A percentile compares a stretch with the other conserved stretches of the same genome.
Evolutionary conservation across 2,888 invertebrate genomes (phyloP).

Genomic region (Fragum sueziense): DNA sequence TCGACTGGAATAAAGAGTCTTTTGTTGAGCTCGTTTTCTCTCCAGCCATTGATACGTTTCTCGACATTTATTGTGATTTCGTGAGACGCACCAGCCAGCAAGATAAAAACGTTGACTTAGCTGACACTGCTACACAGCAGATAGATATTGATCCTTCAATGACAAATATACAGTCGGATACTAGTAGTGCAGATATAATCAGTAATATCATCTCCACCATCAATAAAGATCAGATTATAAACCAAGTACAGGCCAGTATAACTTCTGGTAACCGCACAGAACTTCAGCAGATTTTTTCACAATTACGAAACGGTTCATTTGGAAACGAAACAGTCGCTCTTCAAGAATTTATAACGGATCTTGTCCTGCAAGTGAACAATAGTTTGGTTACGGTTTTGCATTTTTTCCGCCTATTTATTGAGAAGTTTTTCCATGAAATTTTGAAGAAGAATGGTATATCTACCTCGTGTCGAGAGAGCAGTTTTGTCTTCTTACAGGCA

Average conservation of each 20-base stretch:
- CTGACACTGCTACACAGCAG: not conserved
- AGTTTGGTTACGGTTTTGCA: not conserved
- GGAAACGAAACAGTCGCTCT: conserved; percentile 3
- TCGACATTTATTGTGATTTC: conserved; percentile 9
- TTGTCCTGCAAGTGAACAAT: not conserved
- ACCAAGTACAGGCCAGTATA: not conserved
- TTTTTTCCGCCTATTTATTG: not conserved
- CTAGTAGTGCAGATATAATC: not conserved
- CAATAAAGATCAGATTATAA: not conserved
- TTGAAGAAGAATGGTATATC: conserved; percentile 8
- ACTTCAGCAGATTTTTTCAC: not conserved
- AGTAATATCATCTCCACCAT: not conserved
- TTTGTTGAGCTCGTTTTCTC: not conserved
- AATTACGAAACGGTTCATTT: not conserved
- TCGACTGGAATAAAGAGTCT: not conserved
- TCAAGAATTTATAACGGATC: not conserved
- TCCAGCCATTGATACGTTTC: not conserved
- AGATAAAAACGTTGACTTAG: not conserved
- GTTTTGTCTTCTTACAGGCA: conserved; percentile 1
- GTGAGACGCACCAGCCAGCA: not conserved
- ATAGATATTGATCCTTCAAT: not conserved
- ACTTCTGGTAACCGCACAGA: not conserved
- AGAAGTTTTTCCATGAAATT: not conserved
- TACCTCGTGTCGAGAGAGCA: not conserved
- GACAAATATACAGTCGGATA: not conserved